phyloP scores from a whole-genome alignment of 2,888 invertebrate species.

The Mythimna lalbum region DNA sequence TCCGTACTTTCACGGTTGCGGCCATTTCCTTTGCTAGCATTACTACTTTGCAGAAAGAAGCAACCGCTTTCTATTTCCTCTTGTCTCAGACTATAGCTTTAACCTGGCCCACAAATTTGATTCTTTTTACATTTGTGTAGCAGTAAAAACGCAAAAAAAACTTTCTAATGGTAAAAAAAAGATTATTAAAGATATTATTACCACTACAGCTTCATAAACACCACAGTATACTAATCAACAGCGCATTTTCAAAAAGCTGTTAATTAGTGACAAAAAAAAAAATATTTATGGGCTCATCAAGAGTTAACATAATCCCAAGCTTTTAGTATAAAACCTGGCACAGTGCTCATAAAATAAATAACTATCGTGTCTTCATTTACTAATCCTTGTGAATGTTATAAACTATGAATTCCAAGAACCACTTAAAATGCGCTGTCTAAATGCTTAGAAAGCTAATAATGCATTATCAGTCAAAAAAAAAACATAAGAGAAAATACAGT shows the following conservation, averaged over 20 bases:
- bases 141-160: no score
- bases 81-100: no score
- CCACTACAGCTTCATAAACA: no score
- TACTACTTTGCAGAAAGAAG: no score
- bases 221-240: neutral
- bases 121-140: no score
- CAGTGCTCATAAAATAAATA: constrained; percentile 3
- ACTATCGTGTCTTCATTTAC: neutral
- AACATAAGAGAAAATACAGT: neutral
- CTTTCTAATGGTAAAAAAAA: no score
- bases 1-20: no score
- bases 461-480: neutral
- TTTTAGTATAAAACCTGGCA: constrained; percentile 5
- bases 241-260: neutral
- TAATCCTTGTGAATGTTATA: neutral
- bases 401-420: neutral
- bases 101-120: no score
- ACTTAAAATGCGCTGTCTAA: neutral
- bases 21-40: no score
- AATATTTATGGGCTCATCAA: neutral
- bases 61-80: no score
- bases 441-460: neutral
- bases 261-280: neutral
- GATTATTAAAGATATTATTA: no score
- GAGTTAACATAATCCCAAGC: neutral